Evolutionary conservation across 2,113 vertebrate genomes (phyloP).

Genomic region (Xiphias gladius): DNA sequence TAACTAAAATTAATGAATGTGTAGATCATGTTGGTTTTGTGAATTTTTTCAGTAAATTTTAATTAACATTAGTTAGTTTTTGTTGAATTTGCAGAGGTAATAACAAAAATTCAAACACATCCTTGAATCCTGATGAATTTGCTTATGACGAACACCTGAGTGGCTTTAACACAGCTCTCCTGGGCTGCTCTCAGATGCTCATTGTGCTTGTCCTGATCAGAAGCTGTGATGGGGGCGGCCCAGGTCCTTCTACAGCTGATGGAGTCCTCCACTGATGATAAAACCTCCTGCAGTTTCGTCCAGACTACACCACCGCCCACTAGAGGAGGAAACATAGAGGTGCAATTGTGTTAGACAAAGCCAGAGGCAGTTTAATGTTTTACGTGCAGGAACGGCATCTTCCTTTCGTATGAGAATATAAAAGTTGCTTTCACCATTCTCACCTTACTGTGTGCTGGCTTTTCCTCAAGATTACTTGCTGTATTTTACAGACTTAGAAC

Average conservation of each 20-base stretch:
- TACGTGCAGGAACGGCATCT: not conserved
- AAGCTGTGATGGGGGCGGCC: constrained; percentile 65
- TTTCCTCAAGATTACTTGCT: not conserved
- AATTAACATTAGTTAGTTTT: not conserved
- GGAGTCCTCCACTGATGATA: constrained; percentile 88
- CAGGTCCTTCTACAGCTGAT: constrained; percentile 83
- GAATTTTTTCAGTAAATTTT: no score
- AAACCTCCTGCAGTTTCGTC: constrained; percentile 83
- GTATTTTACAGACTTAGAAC: not conserved
- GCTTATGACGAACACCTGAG: constrained; percentile 74
- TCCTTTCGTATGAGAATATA: not conserved
- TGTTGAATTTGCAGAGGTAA: not conserved
- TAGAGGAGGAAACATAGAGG: constrained; percentile 31
- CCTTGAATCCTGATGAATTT: not conserved
- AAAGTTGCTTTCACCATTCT: not conserved
- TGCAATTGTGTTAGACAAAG: not conserved
- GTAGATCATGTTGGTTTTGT: no score
- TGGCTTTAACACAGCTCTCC: constrained; percentile 74
- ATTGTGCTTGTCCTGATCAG: constrained; percentile 53
- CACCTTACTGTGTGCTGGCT: not conserved
- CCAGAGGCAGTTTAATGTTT: not conserved
- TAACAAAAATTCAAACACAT: not conserved
- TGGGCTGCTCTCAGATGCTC: constrained; percentile 76
- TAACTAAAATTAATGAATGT: not conserved
- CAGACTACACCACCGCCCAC: constrained; percentile 78